Conservation (phyloP, 2,888 invertebrate genomes). For the Candidula unifasciata region DNA sequence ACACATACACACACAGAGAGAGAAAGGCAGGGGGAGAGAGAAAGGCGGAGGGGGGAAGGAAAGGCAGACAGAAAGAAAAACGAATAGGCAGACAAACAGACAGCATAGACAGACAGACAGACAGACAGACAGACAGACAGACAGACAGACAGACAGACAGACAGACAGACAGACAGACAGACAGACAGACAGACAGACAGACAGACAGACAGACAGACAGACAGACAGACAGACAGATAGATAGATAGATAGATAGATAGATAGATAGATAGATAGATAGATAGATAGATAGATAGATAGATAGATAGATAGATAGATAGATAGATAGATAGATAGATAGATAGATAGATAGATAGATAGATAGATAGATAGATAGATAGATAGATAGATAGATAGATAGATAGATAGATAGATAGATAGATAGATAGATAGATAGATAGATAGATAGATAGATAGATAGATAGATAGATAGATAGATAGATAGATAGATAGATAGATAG, state of each 20-base stretch:
- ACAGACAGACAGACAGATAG: background rate
- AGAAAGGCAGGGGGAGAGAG: background rate
- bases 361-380: background rate
- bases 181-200: background rate
- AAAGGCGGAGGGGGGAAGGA: background rate
- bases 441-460: slow-evolving; percentile 15
- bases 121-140: too few species aligned
- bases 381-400: background rate
- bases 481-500: background rate
- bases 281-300: slow-evolving; percentile 3
- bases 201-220: background rate
- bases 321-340: too few species aligned
- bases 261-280: slow-evolving; percentile 13
- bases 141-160: too few species aligned
- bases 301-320: background rate
- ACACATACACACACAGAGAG: too few species aligned
- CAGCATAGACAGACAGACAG: background rate
- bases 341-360: background rate
- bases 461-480: slow-evolving; percentile 3
- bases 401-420: background rate
- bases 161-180: background rate
- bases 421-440: slow-evolving; percentile 2
- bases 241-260: slow-evolving; percentile 1
- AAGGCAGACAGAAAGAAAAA: background rate
- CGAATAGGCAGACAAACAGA: background rate